phyloP scores from a whole-genome alignment of 2,797 vertebrate genomes.

The Danio albolineatus region DNA sequence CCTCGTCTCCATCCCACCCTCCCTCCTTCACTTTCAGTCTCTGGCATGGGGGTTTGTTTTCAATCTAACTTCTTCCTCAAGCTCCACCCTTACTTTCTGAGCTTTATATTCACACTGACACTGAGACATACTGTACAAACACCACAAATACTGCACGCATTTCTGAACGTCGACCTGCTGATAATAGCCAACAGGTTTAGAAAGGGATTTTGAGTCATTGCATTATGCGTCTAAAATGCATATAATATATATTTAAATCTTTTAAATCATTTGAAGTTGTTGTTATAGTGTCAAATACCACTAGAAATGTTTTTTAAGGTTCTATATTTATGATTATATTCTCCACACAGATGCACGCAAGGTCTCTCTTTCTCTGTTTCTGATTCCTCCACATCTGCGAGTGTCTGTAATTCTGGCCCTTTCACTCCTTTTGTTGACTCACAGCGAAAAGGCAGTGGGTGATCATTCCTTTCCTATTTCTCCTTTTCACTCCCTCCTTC shows the following conservation, averaged over 20 bases:
- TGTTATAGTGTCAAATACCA: neutral
- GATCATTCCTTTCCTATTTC: constrained; percentile 42
- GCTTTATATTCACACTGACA: constrained; percentile 4
- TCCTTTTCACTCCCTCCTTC: constrained; percentile 50
- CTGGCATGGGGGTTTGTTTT: constrained; percentile 37
- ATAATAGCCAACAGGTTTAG: constrained; percentile 11
- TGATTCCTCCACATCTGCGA: neutral
- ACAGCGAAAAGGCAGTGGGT: constrained; percentile 6
- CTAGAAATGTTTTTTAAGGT: neutral
- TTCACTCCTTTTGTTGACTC: constrained; percentile 37
- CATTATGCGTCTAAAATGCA: neutral
- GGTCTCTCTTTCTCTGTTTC: neutral
- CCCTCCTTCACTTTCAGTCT: constrained; percentile 5
- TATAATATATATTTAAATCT: neutral
- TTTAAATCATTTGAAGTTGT: no score
- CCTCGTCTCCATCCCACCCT: neutral
- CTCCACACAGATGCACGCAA: constrained; percentile 4
- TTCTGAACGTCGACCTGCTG: neutral
- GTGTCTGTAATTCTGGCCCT: constrained; percentile 53
- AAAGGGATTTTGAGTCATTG: constrained; percentile 16
- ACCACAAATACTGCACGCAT: neutral
- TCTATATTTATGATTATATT: neutral
- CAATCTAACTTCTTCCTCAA: constrained; percentile 8
- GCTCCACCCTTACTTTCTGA: constrained; percentile 13
- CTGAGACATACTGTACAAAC: constrained; percentile 13